Evolutionary conservation across 64 coral and sea anemone genomes (phyloP).

Genomic region (Montipora efflorescens): DNA sequence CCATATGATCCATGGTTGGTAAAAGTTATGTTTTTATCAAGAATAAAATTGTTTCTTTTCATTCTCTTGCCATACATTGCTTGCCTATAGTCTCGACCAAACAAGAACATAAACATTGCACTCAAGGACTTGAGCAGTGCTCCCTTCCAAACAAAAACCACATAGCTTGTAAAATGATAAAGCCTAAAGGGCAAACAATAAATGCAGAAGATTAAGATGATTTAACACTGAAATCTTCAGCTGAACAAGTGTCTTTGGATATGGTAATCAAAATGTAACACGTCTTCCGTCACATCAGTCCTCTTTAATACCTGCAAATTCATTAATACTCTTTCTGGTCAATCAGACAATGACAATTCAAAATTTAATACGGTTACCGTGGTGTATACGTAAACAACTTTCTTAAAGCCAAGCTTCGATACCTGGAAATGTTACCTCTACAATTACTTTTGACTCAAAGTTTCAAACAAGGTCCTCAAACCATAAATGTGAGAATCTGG

Average conservation of each 20-base stretch:
- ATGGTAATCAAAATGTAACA: neutral
- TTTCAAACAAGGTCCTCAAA: too few relatives aligned
- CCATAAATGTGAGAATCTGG: too few relatives aligned
- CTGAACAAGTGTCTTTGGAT: neutral
- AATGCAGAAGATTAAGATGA: neutral
- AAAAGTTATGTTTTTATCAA: constrained; percentile 54
- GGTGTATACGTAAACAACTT: too few relatives aligned
- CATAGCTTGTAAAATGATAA: constrained; percentile 50
- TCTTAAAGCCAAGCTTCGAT: too few relatives aligned
- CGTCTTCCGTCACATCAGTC: too few relatives aligned
- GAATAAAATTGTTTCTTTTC: constrained; percentile 52
- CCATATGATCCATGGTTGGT: constrained; percentile 84
- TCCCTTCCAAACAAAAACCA: constrained; percentile 59
- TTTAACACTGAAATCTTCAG: neutral
- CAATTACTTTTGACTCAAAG: too few relatives aligned
- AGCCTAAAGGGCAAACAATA: constrained; percentile 9
- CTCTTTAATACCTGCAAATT: too few relatives aligned
- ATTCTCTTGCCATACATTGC: constrained; percentile 70
- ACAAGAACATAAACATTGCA: constrained; percentile 45
- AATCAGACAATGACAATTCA: too few relatives aligned
- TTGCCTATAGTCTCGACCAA: constrained; percentile 72
- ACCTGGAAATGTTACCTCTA: too few relatives aligned
- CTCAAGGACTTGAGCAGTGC: constrained; percentile 47
- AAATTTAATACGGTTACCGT: too few relatives aligned
- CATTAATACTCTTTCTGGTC: too few relatives aligned